Evolutionary conservation across 2,113 vertebrate genomes (phyloP).

Genomic region (Emydura subglobosa): DNA sequence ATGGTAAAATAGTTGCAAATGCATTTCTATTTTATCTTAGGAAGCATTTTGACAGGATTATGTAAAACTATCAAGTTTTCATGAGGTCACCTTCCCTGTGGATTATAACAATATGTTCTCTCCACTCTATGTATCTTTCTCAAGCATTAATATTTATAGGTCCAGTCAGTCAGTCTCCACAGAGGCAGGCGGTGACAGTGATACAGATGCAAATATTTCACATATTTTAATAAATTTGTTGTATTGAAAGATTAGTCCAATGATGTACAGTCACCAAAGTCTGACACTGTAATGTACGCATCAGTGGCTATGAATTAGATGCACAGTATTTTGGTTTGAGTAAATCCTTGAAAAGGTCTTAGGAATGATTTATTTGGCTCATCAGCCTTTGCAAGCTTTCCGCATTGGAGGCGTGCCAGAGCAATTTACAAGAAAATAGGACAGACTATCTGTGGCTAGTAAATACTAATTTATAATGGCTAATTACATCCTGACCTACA

Average conservation of each 20-base stretch:
- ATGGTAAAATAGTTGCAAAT: background rate
- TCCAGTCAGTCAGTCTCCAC: background rate
- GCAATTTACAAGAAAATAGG: conserved; percentile 24
- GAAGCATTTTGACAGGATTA: conserved; percentile 34
- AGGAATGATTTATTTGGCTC: conserved; percentile 27
- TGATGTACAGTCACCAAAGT: background rate
- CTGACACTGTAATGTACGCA: background rate
- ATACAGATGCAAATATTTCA: background rate
- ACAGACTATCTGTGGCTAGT: background rate
- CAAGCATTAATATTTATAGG: background rate
- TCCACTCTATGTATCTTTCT: background rate
- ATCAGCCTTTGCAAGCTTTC: background rate
- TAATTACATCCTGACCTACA: conserved; percentile 20
- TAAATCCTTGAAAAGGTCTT: conserved; percentile 34
- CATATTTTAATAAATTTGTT: conserved; percentile 15
- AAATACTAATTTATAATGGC: conserved; percentile 47
- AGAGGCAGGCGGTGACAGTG: background rate
- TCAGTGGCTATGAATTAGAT: background rate
- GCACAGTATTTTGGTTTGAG: background rate
- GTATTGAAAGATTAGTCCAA: conserved; percentile 12
- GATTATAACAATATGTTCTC: background rate
- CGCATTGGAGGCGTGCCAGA: conserved; percentile 27
- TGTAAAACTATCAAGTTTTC: background rate
- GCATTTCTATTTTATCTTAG: background rate
- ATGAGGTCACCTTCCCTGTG: background rate